Evolutionary conservation across 1,140 invertebrate genomes (phyloP), one percentile per base, ranked within the genome.

Genomic region (Drosophila sucinea): DNA sequence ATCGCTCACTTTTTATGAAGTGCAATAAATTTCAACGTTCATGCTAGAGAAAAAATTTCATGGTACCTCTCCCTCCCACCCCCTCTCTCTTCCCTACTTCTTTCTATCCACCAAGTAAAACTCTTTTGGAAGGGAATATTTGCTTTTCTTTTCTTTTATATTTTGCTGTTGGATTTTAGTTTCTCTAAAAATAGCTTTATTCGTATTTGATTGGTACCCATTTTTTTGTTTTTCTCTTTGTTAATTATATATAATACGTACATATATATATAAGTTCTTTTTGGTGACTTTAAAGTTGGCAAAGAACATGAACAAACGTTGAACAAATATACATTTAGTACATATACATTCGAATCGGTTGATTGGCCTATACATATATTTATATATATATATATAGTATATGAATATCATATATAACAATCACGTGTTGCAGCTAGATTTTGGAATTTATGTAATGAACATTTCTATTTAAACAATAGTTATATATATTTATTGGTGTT

Each of bases 341-440:
- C 74, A 73, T 68, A 64, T 55, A 73, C 55, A 78, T 57, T 57
- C n/a, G 33, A 57, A 35, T 57, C 32, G 44, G 44, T 51, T 51
- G 23, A 10, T 51, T 27, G 23, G 44, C 44, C 44, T 51, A 51
- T 51, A 51, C 23, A 7, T 38, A 38, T 11, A 27, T 38, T 10
- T 38, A 35, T 35, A 35, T 35, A 25, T 23, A 32, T 57, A 25
- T 67, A 78, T 68, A 75, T 81, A 72, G 74, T 84, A 89, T 89
- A 89, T 89, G 84, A 89, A 89, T 89, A 89, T 89, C 84, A 89
- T 89, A 89, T 89, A 89, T 89, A 89, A 89, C 84, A 87, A 87
- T 83, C 83, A 87, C 73, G 74, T 68, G 62, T 79, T 65, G 29
- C 64, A 71, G 63, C 61, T 81, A 67, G 61, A 72, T 57, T 77